Percentiles rank a stretch among this genome's conserved stretches.
Evolutionary conservation across 2,113 vertebrate species (phyloP).

Genomic region (Anolis sagrei): DNA sequence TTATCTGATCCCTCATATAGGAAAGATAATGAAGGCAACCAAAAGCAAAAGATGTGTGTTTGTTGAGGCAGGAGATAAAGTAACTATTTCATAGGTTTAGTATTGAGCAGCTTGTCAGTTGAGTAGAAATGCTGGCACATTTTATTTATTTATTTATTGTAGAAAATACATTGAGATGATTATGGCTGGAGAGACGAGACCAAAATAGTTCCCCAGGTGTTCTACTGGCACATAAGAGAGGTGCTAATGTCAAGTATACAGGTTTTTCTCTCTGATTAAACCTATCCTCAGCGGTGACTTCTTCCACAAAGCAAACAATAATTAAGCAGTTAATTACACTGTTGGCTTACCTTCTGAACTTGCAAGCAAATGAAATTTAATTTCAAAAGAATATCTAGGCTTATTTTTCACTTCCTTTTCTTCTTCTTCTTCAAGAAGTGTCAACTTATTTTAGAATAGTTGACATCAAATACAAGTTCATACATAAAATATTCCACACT

Average conservation of each 20-base stretch:
- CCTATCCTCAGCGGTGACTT: constrained; percentile 48
- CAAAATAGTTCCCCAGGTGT: constrained; percentile 45
- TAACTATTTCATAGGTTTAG: not conserved
- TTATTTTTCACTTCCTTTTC: constrained; percentile 11
- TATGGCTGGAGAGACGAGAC: constrained; percentile 37
- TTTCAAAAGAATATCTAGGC: constrained; percentile 10
- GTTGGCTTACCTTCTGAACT: constrained; percentile 30
- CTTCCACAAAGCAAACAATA: constrained; percentile 54
- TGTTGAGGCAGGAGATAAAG: constrained; percentile 11
- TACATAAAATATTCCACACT: not conserved
- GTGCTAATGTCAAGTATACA: constrained; percentile 40
- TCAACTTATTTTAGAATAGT: not conserved
- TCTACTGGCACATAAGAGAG: constrained; percentile 39
- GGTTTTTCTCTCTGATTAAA: constrained; percentile 46
- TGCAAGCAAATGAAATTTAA: constrained; percentile 15
- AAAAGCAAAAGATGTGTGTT: not conserved
- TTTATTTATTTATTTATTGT: not conserved
- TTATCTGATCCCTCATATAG: not conserved
- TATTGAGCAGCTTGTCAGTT: constrained; percentile 13
- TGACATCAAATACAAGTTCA: not conserved
- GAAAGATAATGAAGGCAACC: constrained; percentile 4
- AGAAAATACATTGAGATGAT: constrained; percentile 50
- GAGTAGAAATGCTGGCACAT: constrained; percentile 5
- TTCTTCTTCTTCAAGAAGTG: not conserved
- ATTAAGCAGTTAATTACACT: constrained; percentile 53